phyloP scores from a whole-genome alignment of 2,797 vertebrate species.

The Melanogrammus aeglefinus region DNA sequence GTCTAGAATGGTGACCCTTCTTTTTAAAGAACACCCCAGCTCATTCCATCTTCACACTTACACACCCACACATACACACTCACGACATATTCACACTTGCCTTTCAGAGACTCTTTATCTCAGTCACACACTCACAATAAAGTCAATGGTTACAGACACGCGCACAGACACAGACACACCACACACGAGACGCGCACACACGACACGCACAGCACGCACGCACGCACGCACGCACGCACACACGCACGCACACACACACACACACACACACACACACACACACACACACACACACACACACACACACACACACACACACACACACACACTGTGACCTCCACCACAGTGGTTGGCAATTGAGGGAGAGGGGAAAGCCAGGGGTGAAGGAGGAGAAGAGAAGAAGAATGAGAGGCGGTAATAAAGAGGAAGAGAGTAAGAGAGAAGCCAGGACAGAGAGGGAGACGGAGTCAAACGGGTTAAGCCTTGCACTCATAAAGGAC shows the following conservation, averaged over 20 bases:
- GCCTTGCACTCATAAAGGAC: too few species aligned
- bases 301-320: conserved; percentile 10
- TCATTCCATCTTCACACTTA: conserved; percentile 24
- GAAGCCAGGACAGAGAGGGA: neutral
- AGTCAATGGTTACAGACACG: conserved; percentile 22
- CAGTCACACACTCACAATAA: conserved; percentile 47
- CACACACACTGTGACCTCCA: conserved; percentile 33
- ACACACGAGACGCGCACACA: neutral
- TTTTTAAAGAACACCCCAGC: conserved; percentile 42
- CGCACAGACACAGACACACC: conserved; percentile 11
- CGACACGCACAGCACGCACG: conserved; percentile 8
- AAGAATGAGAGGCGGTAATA: conserved; percentile 27
- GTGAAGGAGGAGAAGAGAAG: conserved; percentile 52
- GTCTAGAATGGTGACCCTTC: conserved; percentile 48
- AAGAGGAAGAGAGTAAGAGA: conserved; percentile 19
- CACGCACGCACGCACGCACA: conserved; percentile 8
- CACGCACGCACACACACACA: neutral
- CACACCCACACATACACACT: neutral
- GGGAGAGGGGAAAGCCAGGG: conserved; percentile 55
- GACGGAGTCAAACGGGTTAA: neutral
- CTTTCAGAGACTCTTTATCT: conserved; percentile 47
- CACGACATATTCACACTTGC: conserved; percentile 28
- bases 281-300: neutral
- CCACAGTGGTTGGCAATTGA: conserved; percentile 22
- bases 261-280: neutral